Percentiles rank a stretch among this genome's conserved stretches.
Evolutionary conservation across 2,113 vertebrate genomes (phyloP).

Genomic region (Lutjanus erythropterus): DNA sequence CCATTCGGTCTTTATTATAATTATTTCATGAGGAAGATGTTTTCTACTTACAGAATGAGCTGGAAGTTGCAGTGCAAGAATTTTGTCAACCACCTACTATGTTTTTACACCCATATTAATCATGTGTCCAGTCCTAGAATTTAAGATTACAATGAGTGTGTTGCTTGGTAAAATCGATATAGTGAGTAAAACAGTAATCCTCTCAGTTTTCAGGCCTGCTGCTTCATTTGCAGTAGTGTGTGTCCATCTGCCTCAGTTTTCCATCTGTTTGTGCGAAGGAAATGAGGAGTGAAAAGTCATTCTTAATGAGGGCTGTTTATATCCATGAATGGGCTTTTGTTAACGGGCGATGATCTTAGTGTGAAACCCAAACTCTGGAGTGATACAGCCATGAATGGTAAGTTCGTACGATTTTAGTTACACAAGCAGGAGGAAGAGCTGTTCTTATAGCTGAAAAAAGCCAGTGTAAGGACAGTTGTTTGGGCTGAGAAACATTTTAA

Average conservation of each 20-base stretch:
- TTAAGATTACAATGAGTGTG: not conserved
- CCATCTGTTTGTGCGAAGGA: not conserved
- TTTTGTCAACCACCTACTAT: not conserved
- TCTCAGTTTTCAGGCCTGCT: not conserved
- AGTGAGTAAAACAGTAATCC: not conserved
- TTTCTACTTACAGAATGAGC: not conserved
- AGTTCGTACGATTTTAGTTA: not conserved
- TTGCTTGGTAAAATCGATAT: not conserved
- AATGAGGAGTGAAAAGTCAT: not conserved
- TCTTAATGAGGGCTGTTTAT: not conserved
- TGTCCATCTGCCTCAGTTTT: not conserved
- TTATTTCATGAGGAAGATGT: not conserved
- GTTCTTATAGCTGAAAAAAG: not conserved
- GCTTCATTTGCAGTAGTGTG: not conserved
- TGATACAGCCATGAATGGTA: conserved; percentile 14
- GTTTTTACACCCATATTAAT: not conserved
- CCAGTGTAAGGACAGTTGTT: not conserved
- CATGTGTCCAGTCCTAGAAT: too few relatives aligned
- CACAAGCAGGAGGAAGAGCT: not conserved
- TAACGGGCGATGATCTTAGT: not conserved
- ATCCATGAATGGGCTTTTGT: conserved; percentile 8
- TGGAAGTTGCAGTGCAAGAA: not conserved
- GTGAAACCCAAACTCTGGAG: not conserved
- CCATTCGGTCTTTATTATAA: not conserved
- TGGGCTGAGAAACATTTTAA: not conserved